Evolutionary conservation across 2,888 invertebrate genomes (phyloP).

Genomic region (Salpingus planirostris): DNA sequence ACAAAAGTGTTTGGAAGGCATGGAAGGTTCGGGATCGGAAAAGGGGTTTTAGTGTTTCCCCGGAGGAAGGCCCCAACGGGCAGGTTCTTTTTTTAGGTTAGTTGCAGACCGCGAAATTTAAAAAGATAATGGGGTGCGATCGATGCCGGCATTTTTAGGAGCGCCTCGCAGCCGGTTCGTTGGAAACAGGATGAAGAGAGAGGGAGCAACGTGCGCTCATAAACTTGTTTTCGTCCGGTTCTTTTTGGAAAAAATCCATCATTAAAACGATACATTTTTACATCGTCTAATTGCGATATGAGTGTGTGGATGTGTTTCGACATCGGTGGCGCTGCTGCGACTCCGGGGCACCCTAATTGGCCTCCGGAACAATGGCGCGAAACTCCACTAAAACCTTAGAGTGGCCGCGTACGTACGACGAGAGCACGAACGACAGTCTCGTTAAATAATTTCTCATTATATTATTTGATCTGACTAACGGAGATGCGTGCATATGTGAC

Average conservation of each 20-base stretch:
- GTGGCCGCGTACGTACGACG: too few relatives aligned
- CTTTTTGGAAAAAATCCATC: slow-evolving; percentile 15
- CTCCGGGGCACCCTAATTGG: too few relatives aligned
- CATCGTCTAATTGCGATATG: slow-evolving; percentile 4
- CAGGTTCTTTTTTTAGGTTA: slow-evolving; percentile 1
- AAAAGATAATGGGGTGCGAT: slow-evolving; percentile 5
- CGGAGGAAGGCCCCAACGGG: too few relatives aligned
- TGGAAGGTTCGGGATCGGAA: too few relatives aligned
- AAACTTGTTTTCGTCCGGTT: slow-evolving; percentile 24
- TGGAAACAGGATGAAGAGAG: slow-evolving; percentile 22
- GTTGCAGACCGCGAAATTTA: slow-evolving; percentile 12
- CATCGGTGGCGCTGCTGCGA: too few relatives aligned
- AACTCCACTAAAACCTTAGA: too few relatives aligned
- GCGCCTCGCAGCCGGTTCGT: slow-evolving; percentile 7
- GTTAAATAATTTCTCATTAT: slow-evolving; percentile 11
- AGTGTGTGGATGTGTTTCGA: too few relatives aligned
- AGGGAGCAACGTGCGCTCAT: slow-evolving; percentile 11
- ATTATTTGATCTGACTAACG: slow-evolving; percentile 17
- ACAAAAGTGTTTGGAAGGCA: too few relatives aligned
- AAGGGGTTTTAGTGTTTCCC: too few relatives aligned
- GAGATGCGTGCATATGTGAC: slow-evolving; percentile 12
- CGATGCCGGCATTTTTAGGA: slow-evolving; percentile 8
- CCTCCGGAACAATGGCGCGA: too few relatives aligned
- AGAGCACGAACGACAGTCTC: too few relatives aligned
- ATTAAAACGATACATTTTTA: slow-evolving; percentile 12